These are phyloP conservation scores for Catostomus latipinnis DNA, from an alignment of 2,797 vertebrate genomes.

Conservation along the genomic window DNA sequence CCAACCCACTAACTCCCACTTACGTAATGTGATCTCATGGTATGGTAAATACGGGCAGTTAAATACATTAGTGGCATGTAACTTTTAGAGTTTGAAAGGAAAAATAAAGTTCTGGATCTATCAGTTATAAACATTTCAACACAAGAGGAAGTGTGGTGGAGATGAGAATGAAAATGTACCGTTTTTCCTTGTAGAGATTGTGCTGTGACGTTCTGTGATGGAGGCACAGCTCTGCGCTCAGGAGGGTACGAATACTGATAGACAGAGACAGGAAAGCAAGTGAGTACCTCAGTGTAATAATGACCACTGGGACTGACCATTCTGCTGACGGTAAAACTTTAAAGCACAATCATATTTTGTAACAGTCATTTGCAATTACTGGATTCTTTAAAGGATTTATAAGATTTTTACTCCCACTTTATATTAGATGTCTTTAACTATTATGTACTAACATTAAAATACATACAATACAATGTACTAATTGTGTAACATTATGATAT, in stretches of 20 bases:
- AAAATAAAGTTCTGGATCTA: background rate
- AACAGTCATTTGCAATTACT: too few species aligned
- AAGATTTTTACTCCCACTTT: too few species aligned
- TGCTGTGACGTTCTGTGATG: constrained; percentile 82
- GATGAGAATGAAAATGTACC: constrained; percentile 74
- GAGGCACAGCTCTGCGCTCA: constrained; percentile 85
- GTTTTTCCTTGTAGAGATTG: constrained; percentile 94
- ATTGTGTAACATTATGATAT: too few species aligned
- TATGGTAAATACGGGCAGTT: too few species aligned
- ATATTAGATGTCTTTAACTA: too few species aligned
- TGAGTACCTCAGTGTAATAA: constrained; percentile 24
- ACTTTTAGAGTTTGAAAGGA: constrained; percentile 5
- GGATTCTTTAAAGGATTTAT: too few species aligned
- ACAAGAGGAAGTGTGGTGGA: background rate
- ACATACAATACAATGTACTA: too few species aligned
- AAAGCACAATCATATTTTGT: background rate
- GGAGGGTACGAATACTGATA: constrained; percentile 82
- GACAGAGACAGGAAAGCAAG: constrained; percentile 20
- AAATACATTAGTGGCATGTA: constrained; percentile 9
- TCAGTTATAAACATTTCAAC: background rate
- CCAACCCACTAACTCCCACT: background rate
- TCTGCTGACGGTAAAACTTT: background rate
- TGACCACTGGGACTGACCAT: background rate
- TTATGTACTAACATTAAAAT: too few species aligned
- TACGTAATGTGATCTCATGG: too few species aligned